Evolutionary conservation across 2,888 invertebrate species (phyloP), one percentile per base, ranked within the genome.

Genomic region (Megamerina dolium): DNA sequence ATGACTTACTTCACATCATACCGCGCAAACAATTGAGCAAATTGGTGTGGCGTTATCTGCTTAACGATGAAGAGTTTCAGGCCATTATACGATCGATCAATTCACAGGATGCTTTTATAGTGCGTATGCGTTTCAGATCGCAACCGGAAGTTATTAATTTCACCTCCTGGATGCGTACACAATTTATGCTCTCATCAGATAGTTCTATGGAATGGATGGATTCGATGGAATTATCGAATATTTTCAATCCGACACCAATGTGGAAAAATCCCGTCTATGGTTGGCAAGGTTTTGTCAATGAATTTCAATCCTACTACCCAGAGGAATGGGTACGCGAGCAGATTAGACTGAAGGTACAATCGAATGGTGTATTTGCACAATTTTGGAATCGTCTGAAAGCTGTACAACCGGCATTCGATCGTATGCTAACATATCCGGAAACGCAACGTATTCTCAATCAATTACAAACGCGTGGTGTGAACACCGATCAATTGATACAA

Each of bases 41-140:
- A 12, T 44, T 67, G 6, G 30, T 59, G 8, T 46, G 44, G 19
- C 60, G 63, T 5, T 69, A 67, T 36, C 45, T 67, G 12, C 42
- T 66, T 16, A 60, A 61, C 26, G 67, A 67, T 51, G 55, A 49
- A 5, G 54, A 67, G 14, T 69, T 69, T 37, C 68, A 69, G 48
- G 53, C 53, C 2, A 55, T 69, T 37, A 54, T 67, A n/a, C 56
- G 68, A 5, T 57, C 58, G 29, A 35, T 66, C 10, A 62, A 62
- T 38, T 59, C 61, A 34, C 52, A 56, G 6, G 59, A 54, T 3
- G 61, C 57, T 4, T 56, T 50, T 33, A 51, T 49, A 3, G 58
- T 60, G 9, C 49, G 55, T 3, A 56, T 56, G 52, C 50, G 59
- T 16, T 45, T 68, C 14, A 47, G 50, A 2, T 50, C 55, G 3